Percentiles rank a stretch among this genome's conserved stretches.
These are phyloP conservation scores for Phalacrocorax carbo DNA, from an alignment of 2,113 vertebrate genomes.

Conservation along the genomic window DNA sequence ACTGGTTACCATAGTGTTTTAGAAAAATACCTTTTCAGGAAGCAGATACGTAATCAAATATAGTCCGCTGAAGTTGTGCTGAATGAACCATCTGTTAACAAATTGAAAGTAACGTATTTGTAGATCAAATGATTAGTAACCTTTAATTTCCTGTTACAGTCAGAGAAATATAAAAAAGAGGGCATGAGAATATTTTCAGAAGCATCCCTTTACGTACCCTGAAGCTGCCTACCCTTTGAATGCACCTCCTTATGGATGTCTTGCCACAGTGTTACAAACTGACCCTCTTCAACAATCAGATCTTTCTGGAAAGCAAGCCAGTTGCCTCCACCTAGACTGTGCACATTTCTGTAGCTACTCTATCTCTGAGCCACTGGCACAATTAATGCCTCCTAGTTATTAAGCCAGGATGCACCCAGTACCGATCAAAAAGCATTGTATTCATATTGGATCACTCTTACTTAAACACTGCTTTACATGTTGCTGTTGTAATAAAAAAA, in stretches of 20 bases:
- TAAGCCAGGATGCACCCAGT: neutral
- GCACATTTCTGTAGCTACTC: neutral
- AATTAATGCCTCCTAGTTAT: neutral
- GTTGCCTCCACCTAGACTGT: neutral
- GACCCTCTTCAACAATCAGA: neutral
- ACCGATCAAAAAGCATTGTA: neutral
- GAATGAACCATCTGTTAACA: slow-evolving; percentile 26
- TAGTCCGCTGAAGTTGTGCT: neutral
- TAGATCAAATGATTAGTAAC: neutral
- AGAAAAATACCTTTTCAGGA: slow-evolving; percentile 49
- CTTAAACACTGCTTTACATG: neutral
- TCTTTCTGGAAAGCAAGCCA: neutral
- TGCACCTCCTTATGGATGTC: neutral
- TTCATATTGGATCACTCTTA: neutral
- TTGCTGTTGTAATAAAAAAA: neutral
- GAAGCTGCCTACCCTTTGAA: neutral
- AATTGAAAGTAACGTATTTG: neutral
- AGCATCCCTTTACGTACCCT: neutral
- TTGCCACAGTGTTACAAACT: neutral
- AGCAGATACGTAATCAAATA: neutral
- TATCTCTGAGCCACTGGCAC: neutral
- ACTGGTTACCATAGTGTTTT: slow-evolving; percentile 8
- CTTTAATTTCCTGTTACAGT: neutral
- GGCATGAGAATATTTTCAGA: neutral
- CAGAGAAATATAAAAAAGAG: neutral